A percentile compares a stretch with the other conserved stretches of the same genome.
phyloP scores from a whole-genome alignment of 2,888 invertebrate species.

The Idaea straminata region DNA sequence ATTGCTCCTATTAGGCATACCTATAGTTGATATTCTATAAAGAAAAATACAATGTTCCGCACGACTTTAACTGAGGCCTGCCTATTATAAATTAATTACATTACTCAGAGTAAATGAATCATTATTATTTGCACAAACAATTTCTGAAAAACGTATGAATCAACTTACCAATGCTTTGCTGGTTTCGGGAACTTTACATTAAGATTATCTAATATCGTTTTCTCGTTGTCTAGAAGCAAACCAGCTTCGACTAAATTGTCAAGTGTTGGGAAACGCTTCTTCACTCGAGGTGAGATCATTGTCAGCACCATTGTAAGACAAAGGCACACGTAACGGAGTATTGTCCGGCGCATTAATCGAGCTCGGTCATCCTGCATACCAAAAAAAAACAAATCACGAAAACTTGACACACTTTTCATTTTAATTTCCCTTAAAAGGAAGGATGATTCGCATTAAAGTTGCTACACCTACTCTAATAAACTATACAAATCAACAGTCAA shows the following conservation, averaged over 20 bases:
- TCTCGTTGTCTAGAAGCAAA: conserved; percentile 89
- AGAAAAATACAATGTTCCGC: neutral
- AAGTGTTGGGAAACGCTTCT: conserved; percentile 92
- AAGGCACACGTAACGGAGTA: conserved; percentile 90
- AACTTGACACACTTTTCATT: too few species aligned
- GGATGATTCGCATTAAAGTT: neutral
- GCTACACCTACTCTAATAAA: neutral
- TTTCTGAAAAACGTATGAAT: neutral
- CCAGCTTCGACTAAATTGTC: conserved; percentile 93
- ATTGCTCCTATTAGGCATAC: neutral
- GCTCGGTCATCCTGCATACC: conserved; percentile 87
- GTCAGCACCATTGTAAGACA: conserved; percentile 93
- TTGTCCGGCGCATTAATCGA: conserved; percentile 89
- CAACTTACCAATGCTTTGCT: conserved; percentile 89
- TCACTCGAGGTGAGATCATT: conserved; percentile 92
- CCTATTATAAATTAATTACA: neutral
- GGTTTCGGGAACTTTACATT: conserved; percentile 91
- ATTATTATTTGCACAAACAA: neutral
- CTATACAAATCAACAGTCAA: neutral
- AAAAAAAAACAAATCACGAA: neutral
- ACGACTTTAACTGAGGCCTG: neutral
- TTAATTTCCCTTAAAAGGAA: neutral
- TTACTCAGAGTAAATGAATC: neutral
- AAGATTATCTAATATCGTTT: conserved; percentile 87
- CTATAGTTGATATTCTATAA: neutral